These are phyloP conservation scores for Heliconius eleuchia DNA, from an alignment of 1,140 invertebrate species.

Conservation along the genomic window DNA sequence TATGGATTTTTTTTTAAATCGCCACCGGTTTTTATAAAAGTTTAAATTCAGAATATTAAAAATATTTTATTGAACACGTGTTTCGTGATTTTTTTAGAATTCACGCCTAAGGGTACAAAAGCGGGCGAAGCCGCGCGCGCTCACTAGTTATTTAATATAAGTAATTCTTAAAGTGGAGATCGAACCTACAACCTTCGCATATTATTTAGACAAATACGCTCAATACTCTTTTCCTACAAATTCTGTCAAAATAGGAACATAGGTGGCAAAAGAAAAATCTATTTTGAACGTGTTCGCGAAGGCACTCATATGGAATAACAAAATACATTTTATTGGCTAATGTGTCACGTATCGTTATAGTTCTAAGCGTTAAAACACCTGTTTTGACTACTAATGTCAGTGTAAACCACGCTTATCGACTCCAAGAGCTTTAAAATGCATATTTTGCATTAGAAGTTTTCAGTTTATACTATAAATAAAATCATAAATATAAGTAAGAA, in stretches of 20 bases:
- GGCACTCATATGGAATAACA: background rate
- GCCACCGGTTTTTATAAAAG: too few species aligned
- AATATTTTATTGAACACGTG: too few species aligned
- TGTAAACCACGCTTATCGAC: background rate
- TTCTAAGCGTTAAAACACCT: constrained; percentile 8
- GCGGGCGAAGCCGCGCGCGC: too few species aligned
- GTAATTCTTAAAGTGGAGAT: too few species aligned
- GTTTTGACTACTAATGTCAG: constrained; percentile 1
- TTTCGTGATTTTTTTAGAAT: too few species aligned
- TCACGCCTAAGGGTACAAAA: too few species aligned
- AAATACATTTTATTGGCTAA: constrained; percentile 1
- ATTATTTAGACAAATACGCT: too few species aligned
- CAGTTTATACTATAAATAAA: background rate
- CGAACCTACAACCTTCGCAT: too few species aligned
- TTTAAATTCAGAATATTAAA: too few species aligned
- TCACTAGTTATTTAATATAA: too few species aligned
- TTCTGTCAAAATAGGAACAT: background rate
- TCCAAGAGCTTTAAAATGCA: background rate
- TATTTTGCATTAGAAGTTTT: background rate
- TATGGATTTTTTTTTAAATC: too few species aligned
- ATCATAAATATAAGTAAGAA: background rate
- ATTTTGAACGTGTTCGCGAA: background rate
- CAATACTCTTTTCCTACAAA: too few species aligned
- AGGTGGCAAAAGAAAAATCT: background rate
- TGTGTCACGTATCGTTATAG: constrained; percentile 5